These are phyloP conservation scores for Heterochromis multidens DNA, from an alignment of 2,113 vertebrate genomes.

Conservation along the genomic window DNA sequence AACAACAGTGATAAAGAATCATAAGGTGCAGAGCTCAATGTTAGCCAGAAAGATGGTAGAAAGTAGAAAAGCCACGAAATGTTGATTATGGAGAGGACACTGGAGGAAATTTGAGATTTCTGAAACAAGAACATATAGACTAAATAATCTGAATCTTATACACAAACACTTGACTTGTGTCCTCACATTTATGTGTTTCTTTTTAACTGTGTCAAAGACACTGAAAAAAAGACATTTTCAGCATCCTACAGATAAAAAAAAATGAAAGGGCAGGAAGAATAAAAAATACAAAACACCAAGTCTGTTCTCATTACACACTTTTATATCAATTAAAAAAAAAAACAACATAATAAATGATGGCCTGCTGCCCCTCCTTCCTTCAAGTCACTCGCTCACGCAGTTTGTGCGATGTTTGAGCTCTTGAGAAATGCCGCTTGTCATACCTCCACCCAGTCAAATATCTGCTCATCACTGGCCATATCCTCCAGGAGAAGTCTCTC, in stretches of 20 bases:
- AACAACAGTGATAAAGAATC: not conserved
- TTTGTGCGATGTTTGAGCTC: not conserved
- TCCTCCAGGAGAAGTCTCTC: conserved; percentile 93
- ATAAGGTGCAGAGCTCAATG: not conserved
- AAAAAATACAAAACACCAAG: not conserved
- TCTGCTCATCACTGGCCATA: conserved; percentile 92
- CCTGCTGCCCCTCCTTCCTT: not conserved
- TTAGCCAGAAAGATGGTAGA: not conserved
- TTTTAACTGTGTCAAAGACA: not conserved
- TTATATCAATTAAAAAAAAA: rapidly evolving
- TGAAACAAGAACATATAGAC: no score
- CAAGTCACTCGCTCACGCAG: not conserved
- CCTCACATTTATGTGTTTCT: not conserved
- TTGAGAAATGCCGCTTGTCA: not conserved
- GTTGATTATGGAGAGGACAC: no score
- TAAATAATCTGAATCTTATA: not conserved
- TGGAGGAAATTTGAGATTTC: no score
- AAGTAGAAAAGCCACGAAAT: not conserved
- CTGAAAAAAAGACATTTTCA: not conserved
- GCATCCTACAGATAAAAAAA: not conserved
- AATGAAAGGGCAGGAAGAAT: not conserved
- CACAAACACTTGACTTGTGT: not conserved
- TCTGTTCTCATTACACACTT: not conserved
- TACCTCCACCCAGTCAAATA: conserved; percentile 99
- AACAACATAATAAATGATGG: not conserved